These are phyloP conservation scores for Erebia ligea DNA, from an alignment of 2,888 invertebrate genomes.

Conservation along the genomic window DNA sequence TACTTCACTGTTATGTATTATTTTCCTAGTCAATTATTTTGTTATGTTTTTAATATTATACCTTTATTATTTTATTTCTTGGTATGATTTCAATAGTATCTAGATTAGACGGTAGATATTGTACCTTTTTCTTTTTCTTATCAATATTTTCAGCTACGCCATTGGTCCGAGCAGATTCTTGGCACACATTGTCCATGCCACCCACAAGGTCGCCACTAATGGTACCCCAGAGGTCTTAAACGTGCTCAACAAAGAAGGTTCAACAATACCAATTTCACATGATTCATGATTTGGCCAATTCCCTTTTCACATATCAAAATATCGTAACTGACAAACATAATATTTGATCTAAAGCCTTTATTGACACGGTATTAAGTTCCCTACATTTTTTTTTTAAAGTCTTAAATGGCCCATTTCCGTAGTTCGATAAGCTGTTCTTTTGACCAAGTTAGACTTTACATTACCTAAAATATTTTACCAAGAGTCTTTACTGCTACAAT, in stretches of 20 bases:
- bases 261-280: slow-evolving; percentile 35
- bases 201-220: slow-evolving; percentile 75
- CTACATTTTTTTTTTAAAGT: too few species aligned
- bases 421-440: too few species aligned
- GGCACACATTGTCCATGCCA: slow-evolving; percentile 81
- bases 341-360: too few species aligned
- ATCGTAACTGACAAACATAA: neutral
- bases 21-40: neutral
- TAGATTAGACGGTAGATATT: slow-evolving; percentile 22
- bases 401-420: too few species aligned
- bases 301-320: neutral
- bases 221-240: slow-evolving; percentile 56
- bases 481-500: too few species aligned
- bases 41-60: slow-evolving; percentile 19
- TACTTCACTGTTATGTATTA: neutral
- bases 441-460: too few species aligned
- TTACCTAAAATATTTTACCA: too few species aligned
- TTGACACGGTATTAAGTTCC: too few species aligned
- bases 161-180: slow-evolving; percentile 82
- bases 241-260: slow-evolving; percentile 48
- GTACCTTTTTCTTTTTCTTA: slow-evolving; percentile 33
- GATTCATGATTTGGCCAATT: neutral
- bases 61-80: slow-evolving; percentile 7
- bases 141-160: slow-evolving; percentile 68
- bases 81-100: neutral